Base-by-base conservation (phyloP, 2,888 invertebrate species). In the Brenthis hecate region DNA sequence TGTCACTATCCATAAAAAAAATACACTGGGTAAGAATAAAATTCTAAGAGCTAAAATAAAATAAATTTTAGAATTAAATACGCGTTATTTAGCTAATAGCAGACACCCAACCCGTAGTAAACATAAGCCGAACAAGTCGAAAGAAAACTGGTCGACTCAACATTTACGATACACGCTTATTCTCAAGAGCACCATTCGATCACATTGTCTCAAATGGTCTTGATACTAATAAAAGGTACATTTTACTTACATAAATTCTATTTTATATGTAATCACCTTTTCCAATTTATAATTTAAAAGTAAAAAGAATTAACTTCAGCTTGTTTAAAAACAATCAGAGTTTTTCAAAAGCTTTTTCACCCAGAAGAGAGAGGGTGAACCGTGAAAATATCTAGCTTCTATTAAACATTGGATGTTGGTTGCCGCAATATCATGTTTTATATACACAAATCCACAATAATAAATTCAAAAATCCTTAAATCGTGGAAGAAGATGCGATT, bases 61-160 rank as follows among this genome's bases (percentile, higher is more conserved):
- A 65, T 23, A 64, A 36, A 23, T 23, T 23, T 23, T 23, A 19
- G 28, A 56, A 55, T 36, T 48, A 32, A 19, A 51, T 47, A 50
- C 32, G 48, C 28, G 13, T 19, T 55, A 61, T 56, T 32, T 56
- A 55, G 56, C 60, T 69, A 65, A 69, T 63, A 66, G 54, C 54
- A 66, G 53, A 54, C 54, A 56, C 69, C 61, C 58, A 66, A 64
- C 72, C 72, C 65, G 70, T 64, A 48, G 65, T 55, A 66, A 66
- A 73, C 69, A 69, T 67, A 72, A 71, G 64, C 56, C 76, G 73
- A 79, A 80, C 79, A 82, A 81, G 80, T 76, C 78, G 78, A 81
- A 84, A 82, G 83, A 81, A 82, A 85, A 85, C 81, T 82, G 82
- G 80, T 84, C 81, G 83, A 81, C 81, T 79, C 78, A 77, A 84